A percentile compares a stretch with the other conserved stretches of the same genome.
These are phyloP conservation scores for Hydropotes inermis DNA, from an alignment of 2,113 vertebrate species.

Conservation along the genomic window DNA sequence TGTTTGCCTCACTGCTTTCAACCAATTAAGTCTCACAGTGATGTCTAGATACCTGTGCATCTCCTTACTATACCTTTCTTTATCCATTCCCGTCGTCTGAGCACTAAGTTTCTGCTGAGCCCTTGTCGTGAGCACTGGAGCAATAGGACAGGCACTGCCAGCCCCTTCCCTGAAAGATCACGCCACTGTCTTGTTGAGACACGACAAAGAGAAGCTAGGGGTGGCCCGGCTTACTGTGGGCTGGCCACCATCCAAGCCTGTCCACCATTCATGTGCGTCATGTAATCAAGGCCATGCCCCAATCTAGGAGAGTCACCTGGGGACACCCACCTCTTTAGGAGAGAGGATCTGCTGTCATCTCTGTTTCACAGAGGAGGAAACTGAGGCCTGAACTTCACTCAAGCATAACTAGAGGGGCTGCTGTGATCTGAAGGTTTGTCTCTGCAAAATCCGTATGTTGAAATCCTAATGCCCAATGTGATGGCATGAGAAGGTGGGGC, in stretches of 20 bases:
- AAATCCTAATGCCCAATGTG: not conserved
- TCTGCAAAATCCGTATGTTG: not conserved
- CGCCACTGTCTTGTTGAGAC: fast-evolving
- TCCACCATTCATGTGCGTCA: fast-evolving
- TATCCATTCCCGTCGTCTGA: not conserved
- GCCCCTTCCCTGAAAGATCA: not conserved
- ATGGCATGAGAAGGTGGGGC: not conserved
- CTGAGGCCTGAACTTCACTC: not conserved
- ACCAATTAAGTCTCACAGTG: not conserved
- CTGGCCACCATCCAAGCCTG: fast-evolving
- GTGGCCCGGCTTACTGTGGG: too few relatives aligned
- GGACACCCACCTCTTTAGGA: not conserved
- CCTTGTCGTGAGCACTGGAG: too few relatives aligned
- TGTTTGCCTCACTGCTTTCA: not conserved
- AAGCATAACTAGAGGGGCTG: not conserved
- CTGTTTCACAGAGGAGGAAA: not conserved
- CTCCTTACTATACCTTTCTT: not conserved
- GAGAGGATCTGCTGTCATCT: not conserved
- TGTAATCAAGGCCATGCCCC: not conserved
- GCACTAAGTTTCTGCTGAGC: not conserved
- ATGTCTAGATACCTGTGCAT: not conserved
- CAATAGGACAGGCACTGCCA: not conserved
- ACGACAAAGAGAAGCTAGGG: not conserved
- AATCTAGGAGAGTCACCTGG: not conserved
- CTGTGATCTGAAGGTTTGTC: not conserved